phyloP scores from a whole-genome alignment of 2,797 vertebrate species.

The Lacerta bilineata region DNA sequence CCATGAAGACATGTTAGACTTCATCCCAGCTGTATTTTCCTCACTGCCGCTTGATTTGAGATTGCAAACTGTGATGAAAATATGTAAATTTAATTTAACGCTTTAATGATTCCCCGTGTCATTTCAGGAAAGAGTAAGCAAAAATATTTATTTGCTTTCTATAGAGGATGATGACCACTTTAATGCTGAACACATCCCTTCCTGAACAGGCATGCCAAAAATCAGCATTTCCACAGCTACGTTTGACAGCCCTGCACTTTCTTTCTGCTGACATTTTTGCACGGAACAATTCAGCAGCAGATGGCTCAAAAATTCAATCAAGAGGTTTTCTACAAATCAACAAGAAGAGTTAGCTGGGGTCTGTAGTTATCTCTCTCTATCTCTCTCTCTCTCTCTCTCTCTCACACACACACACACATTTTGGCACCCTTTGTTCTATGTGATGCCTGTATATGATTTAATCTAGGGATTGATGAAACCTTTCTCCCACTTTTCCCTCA shows the following conservation, averaged over 20 bases:
- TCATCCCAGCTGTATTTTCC: slow-evolving; percentile 1
- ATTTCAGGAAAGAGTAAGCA: slow-evolving; percentile 44
- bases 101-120: slow-evolving; percentile 61
- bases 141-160: slow-evolving; percentile 41
- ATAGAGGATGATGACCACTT: slow-evolving; percentile 58
- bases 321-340: slow-evolving; percentile 63
- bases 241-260: slow-evolving; percentile 47
- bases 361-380: too few species aligned
- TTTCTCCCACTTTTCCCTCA: background rate
- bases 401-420: background rate
- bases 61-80: slow-evolving; percentile 57
- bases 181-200: slow-evolving; percentile 49
- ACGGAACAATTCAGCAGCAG: slow-evolving; percentile 52
- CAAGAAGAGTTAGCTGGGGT: slow-evolving; percentile 46
- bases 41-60: slow-evolving; percentile 47
- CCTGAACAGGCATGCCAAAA: slow-evolving; percentile 35
- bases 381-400: too few species aligned
- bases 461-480: background rate
- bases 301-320: slow-evolving; percentile 65
- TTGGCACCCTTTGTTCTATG: slow-evolving; percentile 13
- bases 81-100: slow-evolving; percentile 71
- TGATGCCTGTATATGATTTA: slow-evolving; percentile 35
- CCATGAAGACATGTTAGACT: slow-evolving; percentile 39
- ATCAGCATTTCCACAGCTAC: slow-evolving; percentile 41
- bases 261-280: slow-evolving; percentile 64